Conservation (phyloP, 2,888 invertebrate genomes). For the Uropetala carovei region DNA sequence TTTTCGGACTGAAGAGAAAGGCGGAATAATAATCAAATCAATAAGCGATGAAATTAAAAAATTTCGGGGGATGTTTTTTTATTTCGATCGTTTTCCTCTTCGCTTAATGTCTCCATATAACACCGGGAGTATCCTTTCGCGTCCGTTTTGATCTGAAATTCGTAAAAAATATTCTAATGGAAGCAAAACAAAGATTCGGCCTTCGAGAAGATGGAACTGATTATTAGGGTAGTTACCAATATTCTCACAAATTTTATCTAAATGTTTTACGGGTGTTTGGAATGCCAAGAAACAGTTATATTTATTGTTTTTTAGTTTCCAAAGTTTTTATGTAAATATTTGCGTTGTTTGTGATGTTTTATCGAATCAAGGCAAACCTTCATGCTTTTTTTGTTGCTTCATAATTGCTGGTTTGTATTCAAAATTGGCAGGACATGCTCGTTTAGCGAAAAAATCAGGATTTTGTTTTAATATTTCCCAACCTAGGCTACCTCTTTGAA, state of each 20-base stretch:
- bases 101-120: conserved; percentile 18
- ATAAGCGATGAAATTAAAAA: conserved; percentile 40
- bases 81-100: neutral
- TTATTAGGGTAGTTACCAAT: neutral
- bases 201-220: conserved; percentile 11
- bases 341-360: neutral
- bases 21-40: conserved; percentile 53
- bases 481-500: neutral
- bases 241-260: too few species aligned
- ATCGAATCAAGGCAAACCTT: neutral
- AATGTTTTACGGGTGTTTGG: neutral
- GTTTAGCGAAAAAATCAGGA: neutral
- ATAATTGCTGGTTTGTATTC: neutral
- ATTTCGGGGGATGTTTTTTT: neutral
- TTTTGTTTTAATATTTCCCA: neutral
- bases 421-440: neutral
- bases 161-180: neutral
- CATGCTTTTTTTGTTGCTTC: neutral
- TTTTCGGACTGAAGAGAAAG: neutral
- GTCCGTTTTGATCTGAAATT: conserved; percentile 15
- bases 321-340: neutral
- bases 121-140: neutral
- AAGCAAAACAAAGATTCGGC: neutral
- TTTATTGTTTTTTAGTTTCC: neutral
- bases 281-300: neutral